Percentiles rank a stretch among this genome's conserved stretches.
phyloP scores from a whole-genome alignment of 2,113 vertebrate species.

The Ochotona princeps region DNA sequence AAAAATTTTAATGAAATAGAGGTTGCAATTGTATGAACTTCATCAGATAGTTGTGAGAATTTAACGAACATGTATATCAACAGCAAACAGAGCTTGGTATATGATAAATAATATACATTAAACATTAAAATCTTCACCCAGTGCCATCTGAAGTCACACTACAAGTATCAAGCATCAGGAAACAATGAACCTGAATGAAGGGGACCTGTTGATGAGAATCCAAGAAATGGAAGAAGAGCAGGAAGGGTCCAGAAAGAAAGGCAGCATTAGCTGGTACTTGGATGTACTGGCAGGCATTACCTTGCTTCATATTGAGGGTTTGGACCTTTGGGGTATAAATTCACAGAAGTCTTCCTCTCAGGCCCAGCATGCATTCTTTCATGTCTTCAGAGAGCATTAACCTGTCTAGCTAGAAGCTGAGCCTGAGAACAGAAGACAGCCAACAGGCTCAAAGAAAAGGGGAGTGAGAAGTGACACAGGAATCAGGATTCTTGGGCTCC shows the following conservation, averaged over 20 bases:
- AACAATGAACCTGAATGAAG: background rate
- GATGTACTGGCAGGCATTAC: background rate
- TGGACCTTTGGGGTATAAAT: background rate
- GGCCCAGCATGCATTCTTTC: background rate
- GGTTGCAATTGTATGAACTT: background rate
- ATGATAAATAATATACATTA: background rate
- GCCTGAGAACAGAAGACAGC: background rate
- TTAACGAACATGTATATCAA: background rate
- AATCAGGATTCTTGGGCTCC: background rate
- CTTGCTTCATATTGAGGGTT: background rate
- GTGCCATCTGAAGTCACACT: background rate
- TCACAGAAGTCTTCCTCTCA: background rate
- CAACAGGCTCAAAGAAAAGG: background rate
- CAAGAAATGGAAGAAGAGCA: background rate
- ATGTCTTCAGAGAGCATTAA: background rate
- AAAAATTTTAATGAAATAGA: background rate
- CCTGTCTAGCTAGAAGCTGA: background rate
- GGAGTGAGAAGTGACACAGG: background rate
- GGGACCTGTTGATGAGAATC: background rate
- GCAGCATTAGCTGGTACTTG: background rate
- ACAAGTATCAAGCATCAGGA: background rate
- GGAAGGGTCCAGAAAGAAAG: background rate
- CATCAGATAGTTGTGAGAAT: background rate
- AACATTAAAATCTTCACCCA: background rate
- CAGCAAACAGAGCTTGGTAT: background rate